Conservation (phyloP, 2,888 invertebrate species). For the Amblyteles armatorius region DNA sequence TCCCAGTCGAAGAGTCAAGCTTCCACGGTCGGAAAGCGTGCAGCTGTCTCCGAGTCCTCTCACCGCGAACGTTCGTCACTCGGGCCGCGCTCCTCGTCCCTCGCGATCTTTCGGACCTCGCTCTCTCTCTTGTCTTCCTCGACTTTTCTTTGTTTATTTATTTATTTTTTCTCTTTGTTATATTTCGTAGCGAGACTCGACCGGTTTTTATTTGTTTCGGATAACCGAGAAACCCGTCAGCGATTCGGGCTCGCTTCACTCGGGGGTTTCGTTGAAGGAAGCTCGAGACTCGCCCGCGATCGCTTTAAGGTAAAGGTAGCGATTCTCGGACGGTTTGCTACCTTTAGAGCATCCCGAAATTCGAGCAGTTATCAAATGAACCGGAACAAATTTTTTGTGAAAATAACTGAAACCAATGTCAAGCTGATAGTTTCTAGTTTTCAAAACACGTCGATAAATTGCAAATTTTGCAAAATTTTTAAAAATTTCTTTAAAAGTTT, state of each 20-base stretch:
- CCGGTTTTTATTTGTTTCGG: not conserved
- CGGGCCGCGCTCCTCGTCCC: conserved; percentile 16
- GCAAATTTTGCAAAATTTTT: too few relatives aligned
- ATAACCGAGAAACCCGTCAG: not conserved
- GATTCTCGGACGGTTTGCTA: too few relatives aligned
- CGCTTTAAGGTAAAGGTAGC: too few relatives aligned
- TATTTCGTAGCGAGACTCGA: not conserved
- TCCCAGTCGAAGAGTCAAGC: conserved; percentile 37
- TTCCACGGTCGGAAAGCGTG: conserved; percentile 37
- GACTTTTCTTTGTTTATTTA: not conserved
- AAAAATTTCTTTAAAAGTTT: too few relatives aligned
- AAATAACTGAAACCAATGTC: too few relatives aligned
- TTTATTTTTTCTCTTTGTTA: not conserved
- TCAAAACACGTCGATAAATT: too few relatives aligned
- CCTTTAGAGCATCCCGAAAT: too few relatives aligned
- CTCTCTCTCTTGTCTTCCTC: not conserved
- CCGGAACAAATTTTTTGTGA: too few relatives aligned
- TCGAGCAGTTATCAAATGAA: too few relatives aligned
- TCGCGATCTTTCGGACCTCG: conserved; percentile 13
- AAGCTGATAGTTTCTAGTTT: too few relatives aligned
- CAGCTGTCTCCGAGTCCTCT: conserved; percentile 50
- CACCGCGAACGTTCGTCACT: conserved; percentile 9
- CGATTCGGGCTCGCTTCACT: not conserved
- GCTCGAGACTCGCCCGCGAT: too few relatives aligned
- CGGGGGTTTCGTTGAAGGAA: too few relatives aligned